Evolutionary conservation across 2,113 vertebrate species (phyloP).

Genomic region (Hepsetus odoe): DNA sequence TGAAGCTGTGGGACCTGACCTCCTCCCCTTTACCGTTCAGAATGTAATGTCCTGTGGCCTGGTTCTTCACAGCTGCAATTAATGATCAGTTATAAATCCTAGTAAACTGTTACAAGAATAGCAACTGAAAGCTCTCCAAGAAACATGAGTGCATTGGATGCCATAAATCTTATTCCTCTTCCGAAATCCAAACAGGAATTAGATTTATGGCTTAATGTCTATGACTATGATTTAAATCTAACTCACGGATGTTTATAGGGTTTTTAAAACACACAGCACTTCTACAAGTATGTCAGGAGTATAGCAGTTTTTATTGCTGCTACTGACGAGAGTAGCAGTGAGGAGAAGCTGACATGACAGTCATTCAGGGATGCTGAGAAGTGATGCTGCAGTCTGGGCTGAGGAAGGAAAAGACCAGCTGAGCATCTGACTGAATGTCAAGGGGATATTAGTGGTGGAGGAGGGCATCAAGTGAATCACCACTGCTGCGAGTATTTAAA

Average conservation of each 20-base stretch:
- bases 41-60: constrained; percentile 95
- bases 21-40: constrained; percentile 93
- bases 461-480: constrained; percentile 26
- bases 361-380: constrained; percentile 3
- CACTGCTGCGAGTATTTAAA: constrained; percentile 31
- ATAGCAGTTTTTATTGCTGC: not conserved
- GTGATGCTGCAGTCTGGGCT: constrained; percentile 8
- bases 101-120: constrained; percentile 4
- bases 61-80: constrained; percentile 94
- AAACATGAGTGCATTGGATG: too few species aligned
- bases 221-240: not conserved
- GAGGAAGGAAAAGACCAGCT: constrained; percentile 5
- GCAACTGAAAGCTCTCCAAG: not conserved
- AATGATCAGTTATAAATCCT: constrained; percentile 52
- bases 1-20: constrained; percentile 86
- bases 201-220: not conserved
- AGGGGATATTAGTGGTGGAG: constrained; percentile 30
- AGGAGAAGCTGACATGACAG: not conserved
- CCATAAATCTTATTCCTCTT: too few species aligned
- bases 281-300: not conserved
- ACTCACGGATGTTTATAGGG: not conserved
- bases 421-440: constrained; percentile 37
- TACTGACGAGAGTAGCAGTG: not conserved
- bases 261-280: not conserved
- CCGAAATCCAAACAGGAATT: too few species aligned